Conservation (phyloP, 2,888 invertebrate genomes). For the Dasysyrphus albostriatus region DNA sequence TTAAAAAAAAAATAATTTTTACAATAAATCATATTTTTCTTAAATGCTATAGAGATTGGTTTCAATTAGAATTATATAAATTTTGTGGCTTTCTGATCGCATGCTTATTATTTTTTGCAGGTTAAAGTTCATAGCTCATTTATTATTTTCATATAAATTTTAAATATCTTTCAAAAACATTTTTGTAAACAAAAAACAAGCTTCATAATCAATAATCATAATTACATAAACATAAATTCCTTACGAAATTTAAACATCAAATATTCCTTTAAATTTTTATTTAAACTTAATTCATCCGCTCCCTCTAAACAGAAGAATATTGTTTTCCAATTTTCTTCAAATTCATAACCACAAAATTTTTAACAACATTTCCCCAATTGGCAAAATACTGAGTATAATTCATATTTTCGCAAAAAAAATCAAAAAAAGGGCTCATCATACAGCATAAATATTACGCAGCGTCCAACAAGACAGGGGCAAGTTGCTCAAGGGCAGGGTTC, state of each 20-base stretch:
- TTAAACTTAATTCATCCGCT: too few relatives aligned
- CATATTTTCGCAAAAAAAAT: conserved; percentile 26
- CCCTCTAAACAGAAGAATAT: too few relatives aligned
- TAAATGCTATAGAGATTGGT: conserved; percentile 18
- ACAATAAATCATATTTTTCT: conserved; percentile 16
- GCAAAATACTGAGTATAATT: conserved; percentile 58
- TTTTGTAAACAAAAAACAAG: not conserved
- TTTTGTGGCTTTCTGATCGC: conserved; percentile 4
- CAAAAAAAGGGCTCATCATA: conserved; percentile 70
- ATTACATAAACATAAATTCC: conserved; percentile 4
- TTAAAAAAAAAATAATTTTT: not conserved
- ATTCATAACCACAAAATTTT: not conserved
- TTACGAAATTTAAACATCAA: not conserved
- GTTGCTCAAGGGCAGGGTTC: not conserved
- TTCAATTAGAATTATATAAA: not conserved
- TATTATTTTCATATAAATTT: not conserved
- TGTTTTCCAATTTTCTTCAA: too few relatives aligned
- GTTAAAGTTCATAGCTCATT: not conserved
- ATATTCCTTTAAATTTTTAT: too few relatives aligned
- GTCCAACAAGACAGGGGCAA: conserved; percentile 63
- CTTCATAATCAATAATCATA: conserved; percentile 17
- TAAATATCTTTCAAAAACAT: not conserved
- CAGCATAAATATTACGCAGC: conserved; percentile 75
- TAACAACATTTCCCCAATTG: conserved; percentile 58
- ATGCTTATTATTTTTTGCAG: conserved; percentile 8